Percentiles rank a stretch among this genome's conserved stretches.
These are phyloP conservation scores for Drosophila grimshawi DNA, from an alignment of 1,140 invertebrate species.

Conservation along the genomic window DNA sequence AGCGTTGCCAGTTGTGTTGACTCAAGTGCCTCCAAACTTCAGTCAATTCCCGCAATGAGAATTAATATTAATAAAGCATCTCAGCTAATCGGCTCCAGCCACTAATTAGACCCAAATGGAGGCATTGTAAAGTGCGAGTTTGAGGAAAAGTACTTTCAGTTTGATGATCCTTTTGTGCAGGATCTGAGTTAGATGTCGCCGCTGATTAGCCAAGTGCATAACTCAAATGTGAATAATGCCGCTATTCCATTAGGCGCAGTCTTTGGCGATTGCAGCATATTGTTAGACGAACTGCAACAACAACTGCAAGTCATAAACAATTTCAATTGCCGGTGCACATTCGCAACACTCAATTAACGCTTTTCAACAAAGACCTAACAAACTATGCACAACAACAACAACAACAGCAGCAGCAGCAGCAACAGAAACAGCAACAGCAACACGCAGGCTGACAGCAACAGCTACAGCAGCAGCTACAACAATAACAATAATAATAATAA, in stretches of 20 bases:
- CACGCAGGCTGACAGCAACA: constrained; percentile 28
- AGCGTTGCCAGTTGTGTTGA: constrained; percentile 40
- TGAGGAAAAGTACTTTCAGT: constrained; percentile 5
- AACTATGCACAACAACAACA: constrained; percentile 44
- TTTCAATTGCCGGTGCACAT: constrained; percentile 82
- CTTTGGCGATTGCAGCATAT: constrained; percentile 65
- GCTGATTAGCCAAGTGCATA: constrained; percentile 65
- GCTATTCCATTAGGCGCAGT: constrained; percentile 50
- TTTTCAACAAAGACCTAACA: constrained; percentile 75
- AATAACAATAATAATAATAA: constrained; percentile 74
- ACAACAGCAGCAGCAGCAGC: constrained; percentile 14
- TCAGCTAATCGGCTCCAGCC: constrained; percentile 40
- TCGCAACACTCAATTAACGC: constrained; percentile 83
- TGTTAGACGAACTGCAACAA: constrained; percentile 46
- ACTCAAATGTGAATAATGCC: constrained; percentile 21
- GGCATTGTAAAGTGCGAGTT: constrained; percentile 54
- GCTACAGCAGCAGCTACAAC: constrained; percentile 24
- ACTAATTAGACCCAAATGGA: constrained; percentile 58
- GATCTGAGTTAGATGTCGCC: constrained; percentile 65
- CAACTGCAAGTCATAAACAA: constrained; percentile 83
- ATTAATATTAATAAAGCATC: constrained; percentile 66
- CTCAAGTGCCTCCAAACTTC: constrained; percentile 48
- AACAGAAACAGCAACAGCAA: constrained; percentile 62
- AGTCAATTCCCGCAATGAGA: constrained; percentile 55
- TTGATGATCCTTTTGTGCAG: constrained; percentile 65